A percentile compares a stretch with the other conserved stretches of the same genome.
Evolutionary conservation across 2,113 vertebrate species (phyloP).

Genomic region (Lates calcarifer): DNA sequence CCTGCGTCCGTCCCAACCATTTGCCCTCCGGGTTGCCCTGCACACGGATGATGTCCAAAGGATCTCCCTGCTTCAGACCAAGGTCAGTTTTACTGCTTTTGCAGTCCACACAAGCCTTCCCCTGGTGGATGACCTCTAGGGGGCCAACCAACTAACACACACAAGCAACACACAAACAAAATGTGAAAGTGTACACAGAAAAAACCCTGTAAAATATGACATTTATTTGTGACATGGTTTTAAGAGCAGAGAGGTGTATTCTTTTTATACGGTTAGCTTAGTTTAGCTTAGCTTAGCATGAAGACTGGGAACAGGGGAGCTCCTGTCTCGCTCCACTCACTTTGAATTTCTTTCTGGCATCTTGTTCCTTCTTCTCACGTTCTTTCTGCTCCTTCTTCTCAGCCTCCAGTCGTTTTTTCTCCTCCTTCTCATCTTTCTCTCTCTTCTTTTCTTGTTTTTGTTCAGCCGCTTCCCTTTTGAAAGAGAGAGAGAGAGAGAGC

Average conservation of each 20-base stretch:
- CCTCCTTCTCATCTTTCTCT: slow-evolving; percentile 89
- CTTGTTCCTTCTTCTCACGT: slow-evolving; percentile 93
- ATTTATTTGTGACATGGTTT: background rate
- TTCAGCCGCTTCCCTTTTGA: slow-evolving; percentile 70
- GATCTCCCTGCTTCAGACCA: slow-evolving; percentile 89
- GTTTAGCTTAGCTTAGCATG: background rate
- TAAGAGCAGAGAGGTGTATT: background rate
- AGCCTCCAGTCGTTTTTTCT: slow-evolving; percentile 86
- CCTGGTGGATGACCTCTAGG: slow-evolving; percentile 89
- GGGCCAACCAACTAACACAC: slow-evolving; percentile 85
- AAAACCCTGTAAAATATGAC: background rate
- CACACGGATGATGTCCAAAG: slow-evolving; percentile 91
- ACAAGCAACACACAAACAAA: slow-evolving; percentile 4
- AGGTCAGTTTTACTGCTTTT: slow-evolving; percentile 91
- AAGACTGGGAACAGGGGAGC: background rate
- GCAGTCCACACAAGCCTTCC: slow-evolving; percentile 85
- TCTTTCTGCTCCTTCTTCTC: slow-evolving; percentile 93
- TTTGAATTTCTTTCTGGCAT: slow-evolving; percentile 93
- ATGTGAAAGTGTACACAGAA: background rate
- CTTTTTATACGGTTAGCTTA: too few species aligned
- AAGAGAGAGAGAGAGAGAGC: background rate
- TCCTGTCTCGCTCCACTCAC: slow-evolving; percentile 79
- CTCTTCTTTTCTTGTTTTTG: slow-evolving; percentile 85
- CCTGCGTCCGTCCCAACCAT: slow-evolving; percentile 89
- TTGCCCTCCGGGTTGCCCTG: slow-evolving; percentile 94